phyloP scores from a whole-genome alignment of 2,888 invertebrate genomes.

The Folsomia manolachei region DNA sequence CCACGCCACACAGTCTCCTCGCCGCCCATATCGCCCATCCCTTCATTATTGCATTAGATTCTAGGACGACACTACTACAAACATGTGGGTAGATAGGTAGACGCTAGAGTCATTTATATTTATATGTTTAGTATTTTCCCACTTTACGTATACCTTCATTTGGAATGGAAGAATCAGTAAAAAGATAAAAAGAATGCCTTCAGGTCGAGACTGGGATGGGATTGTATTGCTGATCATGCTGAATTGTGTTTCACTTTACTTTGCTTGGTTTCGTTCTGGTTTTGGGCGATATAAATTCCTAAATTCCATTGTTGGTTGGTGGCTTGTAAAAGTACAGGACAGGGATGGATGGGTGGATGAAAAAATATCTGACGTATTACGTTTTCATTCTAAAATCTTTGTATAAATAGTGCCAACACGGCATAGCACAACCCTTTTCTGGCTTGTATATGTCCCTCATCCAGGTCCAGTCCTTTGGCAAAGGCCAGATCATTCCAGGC shows the following conservation, averaged over 20 bases:
- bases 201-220: constrained; percentile 12
- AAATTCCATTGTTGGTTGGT: constrained; percentile 13
- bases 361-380: constrained; percentile 22
- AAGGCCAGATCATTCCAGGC: neutral
- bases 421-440: neutral
- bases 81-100: neutral
- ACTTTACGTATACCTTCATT: constrained; percentile 18
- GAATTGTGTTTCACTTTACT: constrained; percentile 29
- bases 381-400: constrained; percentile 11
- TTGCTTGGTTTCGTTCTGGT: constrained; percentile 20
- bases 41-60: neutral
- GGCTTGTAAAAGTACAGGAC: no score
- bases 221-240: constrained; percentile 32
- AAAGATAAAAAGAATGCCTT: constrained; percentile 24
- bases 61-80: no score
- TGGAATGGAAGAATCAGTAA: constrained; percentile 13
- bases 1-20: no score
- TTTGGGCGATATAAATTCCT: constrained; percentile 20
- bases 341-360: no score
- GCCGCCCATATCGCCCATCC: neutral
- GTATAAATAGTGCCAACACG: neutral
- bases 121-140: constrained; percentile 21
- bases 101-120: constrained; percentile 11
- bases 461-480: neutral
- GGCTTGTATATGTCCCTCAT: no score